phyloP scores from a whole-genome alignment of 2,888 invertebrate genomes.

The Caenorhabditis sinica region DNA sequence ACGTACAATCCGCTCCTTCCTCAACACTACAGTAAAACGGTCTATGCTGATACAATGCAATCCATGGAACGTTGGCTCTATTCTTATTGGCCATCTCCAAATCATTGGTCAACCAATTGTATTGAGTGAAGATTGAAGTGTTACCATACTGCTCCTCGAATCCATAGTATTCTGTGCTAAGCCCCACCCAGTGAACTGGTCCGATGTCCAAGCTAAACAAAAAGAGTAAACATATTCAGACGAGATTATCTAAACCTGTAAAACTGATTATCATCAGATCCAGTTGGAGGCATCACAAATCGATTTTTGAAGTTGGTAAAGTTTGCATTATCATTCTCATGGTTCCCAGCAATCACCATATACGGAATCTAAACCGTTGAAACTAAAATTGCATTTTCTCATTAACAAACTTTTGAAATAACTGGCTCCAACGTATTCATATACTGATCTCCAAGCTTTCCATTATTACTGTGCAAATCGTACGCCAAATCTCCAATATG shows the following conservation, averaged over 20 bases:
- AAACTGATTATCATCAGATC: slow-evolving; percentile 82
- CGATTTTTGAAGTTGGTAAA: slow-evolving; percentile 94
- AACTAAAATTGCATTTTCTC: background rate
- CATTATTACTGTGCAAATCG: slow-evolving; percentile 91
- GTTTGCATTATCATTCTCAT: slow-evolving; percentile 86
- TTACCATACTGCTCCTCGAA: slow-evolving; percentile 93
- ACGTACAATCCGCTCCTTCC: slow-evolving; percentile 84
- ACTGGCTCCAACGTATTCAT: slow-evolving; percentile 94
- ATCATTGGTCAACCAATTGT: slow-evolving; percentile 78
- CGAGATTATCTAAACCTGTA: slow-evolving; percentile 81
- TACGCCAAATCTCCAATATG: slow-evolving; percentile 91
- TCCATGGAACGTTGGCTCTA: slow-evolving; percentile 88
- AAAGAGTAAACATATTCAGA: background rate
- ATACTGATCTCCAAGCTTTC: slow-evolving; percentile 92
- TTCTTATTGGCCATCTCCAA: slow-evolving; percentile 59
- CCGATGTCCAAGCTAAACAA: slow-evolving; percentile 89
- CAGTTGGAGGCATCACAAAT: slow-evolving; percentile 92
- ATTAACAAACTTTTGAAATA: slow-evolving; percentile 85
- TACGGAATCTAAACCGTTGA: slow-evolving; percentile 87
- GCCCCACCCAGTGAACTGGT: slow-evolving; percentile 92
- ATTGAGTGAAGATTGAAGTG: slow-evolving; percentile 86
- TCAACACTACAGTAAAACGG: slow-evolving; percentile 92
- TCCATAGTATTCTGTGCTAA: slow-evolving; percentile 93
- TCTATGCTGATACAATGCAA: slow-evolving; percentile 90
- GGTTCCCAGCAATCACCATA: slow-evolving; percentile 89